phyloP scores from a whole-genome alignment of 2,888 invertebrate genomes.

The Agriopis leucophaearia region DNA sequence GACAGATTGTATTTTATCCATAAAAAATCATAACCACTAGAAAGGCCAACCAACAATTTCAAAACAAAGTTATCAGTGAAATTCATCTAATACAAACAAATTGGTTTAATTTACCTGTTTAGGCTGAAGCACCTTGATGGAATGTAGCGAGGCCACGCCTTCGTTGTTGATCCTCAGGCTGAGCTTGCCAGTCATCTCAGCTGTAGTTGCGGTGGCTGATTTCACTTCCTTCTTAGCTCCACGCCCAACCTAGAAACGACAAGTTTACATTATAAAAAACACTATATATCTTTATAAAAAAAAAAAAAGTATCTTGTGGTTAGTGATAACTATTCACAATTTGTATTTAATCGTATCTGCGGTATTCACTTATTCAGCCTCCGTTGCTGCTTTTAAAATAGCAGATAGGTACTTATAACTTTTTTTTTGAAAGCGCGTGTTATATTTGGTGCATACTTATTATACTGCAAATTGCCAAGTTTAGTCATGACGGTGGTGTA shows the following conservation, averaged over 20 bases:
- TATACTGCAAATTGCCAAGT: slow-evolving; percentile 16
- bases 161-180: slow-evolving; percentile 92
- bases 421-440: slow-evolving; percentile 19
- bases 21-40: not conserved
- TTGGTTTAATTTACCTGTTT: slow-evolving; percentile 89
- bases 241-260: slow-evolving; percentile 88
- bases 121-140: slow-evolving; percentile 94
- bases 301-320: slow-evolving; percentile 6
- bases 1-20: not conserved
- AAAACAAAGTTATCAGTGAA: not conserved
- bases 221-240: slow-evolving; percentile 93
- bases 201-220: slow-evolving; percentile 95
- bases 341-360: slow-evolving; percentile 10
- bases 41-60: not conserved
- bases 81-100: slow-evolving; percentile 1
- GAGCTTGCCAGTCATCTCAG: slow-evolving; percentile 93
- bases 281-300: not conserved
- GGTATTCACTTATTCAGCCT: slow-evolving; percentile 20
- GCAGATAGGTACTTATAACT: not conserved
- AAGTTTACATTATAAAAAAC: not conserved
- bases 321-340: slow-evolving; percentile 6
- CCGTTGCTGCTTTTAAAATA: not conserved
- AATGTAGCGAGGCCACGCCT: slow-evolving; percentile 93
- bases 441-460: slow-evolving; percentile 25
- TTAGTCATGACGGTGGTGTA: slow-evolving; percentile 16